Evolutionary conservation across 2,888 invertebrate genomes (phyloP).

Genomic region (Lasioglossum leucozonium): DNA sequence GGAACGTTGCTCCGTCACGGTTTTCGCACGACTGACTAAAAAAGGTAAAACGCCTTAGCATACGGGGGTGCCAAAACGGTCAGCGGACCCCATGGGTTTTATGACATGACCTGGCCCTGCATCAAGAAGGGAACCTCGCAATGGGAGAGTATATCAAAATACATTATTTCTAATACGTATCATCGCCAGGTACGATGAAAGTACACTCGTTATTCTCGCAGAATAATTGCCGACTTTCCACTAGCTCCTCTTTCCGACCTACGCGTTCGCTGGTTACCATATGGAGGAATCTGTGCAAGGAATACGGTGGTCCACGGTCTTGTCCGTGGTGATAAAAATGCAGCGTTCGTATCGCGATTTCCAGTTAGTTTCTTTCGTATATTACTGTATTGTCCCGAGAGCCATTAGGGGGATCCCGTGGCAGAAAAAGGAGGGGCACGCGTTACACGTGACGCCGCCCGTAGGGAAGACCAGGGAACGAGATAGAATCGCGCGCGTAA

Average conservation of each 20-base stretch:
- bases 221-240: background rate
- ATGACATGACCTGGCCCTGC: no score
- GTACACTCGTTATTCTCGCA: background rate
- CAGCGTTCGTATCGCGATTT: background rate
- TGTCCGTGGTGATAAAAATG: background rate
- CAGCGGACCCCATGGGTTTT: no score
- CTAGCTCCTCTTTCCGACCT: background rate
- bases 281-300: background rate
- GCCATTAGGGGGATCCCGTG: conserved; percentile 9
- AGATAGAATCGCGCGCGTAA: conserved; percentile 14
- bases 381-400: conserved; percentile 28
- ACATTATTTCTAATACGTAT: no score
- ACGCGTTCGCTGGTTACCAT: background rate
- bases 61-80: no score
- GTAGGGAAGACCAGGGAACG: background rate
- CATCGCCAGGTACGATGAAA: background rate
- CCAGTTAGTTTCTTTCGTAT: background rate
- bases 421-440: conserved; percentile 34
- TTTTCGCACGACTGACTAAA: no score
- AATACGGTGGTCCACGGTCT: background rate
- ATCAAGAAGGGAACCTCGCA: no score
- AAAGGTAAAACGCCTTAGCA: no score
- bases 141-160: no score
- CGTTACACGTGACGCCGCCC: background rate
- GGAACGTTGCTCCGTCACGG: no score